Conservation (phyloP, 2,797 vertebrate species). For the Distichodus sexfasciatus region DNA sequence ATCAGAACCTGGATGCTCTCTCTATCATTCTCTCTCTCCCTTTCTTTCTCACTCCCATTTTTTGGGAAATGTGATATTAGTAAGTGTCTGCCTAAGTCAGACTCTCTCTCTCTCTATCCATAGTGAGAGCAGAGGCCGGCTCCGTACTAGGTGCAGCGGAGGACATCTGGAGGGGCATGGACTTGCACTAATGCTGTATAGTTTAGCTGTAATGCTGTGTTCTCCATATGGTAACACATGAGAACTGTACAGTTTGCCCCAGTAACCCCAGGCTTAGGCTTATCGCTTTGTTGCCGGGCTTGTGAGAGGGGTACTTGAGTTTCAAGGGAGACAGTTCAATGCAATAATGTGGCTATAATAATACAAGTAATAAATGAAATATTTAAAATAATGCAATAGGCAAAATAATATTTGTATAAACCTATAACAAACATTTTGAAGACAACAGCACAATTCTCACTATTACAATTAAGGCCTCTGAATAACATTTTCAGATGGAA, state of each 20-base stretch:
- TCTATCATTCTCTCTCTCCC: conserved; percentile 38
- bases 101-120: conserved; percentile 16
- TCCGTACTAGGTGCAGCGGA: conserved; percentile 4
- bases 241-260: conserved; percentile 6
- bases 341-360: too few species aligned
- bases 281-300: background rate
- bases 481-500: conserved; percentile 27
- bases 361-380: too few species aligned
- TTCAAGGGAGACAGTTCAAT: background rate
- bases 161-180: conserved; percentile 38
- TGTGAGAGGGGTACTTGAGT: background rate
- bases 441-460: too few species aligned
- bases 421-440: too few species aligned
- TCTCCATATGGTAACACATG: background rate
- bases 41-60: background rate
- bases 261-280: conserved; percentile 12
- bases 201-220: background rate
- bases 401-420: too few species aligned
- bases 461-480: conserved; percentile 2
- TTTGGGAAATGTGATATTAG: conserved; percentile 36
- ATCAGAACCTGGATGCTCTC: conserved; percentile 44
- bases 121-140: background rate
- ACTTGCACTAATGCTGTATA: conserved; percentile 15
- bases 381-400: too few species aligned
- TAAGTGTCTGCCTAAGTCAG: conserved; percentile 44